Conservation (phyloP, 2,113 vertebrate genomes). For the Oriolus oriolus region DNA sequence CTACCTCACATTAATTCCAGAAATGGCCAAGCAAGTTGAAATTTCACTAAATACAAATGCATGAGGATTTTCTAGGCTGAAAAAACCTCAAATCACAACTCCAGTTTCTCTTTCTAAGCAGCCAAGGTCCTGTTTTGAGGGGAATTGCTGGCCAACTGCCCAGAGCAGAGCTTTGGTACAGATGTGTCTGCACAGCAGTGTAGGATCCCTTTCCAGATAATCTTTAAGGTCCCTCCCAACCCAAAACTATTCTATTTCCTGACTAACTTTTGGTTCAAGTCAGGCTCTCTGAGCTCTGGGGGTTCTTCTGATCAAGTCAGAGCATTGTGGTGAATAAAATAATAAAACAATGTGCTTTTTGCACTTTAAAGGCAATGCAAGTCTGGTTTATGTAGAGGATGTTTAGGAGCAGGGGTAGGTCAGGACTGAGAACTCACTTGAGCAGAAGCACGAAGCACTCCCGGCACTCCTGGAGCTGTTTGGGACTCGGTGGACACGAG, state of each 20-base stretch:
- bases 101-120: not conserved
- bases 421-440: constrained; percentile 67
- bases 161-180: not conserved
- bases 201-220: not conserved
- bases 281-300: not conserved
- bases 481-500: constrained; percentile 80
- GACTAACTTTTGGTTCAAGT: not conserved
- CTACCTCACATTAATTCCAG: not conserved
- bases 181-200: not conserved
- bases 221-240: not conserved
- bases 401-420: accelerated
- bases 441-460: constrained; percentile 85
- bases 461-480: constrained; percentile 80
- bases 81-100: not conserved
- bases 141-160: not conserved
- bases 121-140: not conserved
- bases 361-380: not conserved
- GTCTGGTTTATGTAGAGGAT: not conserved
- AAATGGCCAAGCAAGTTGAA: not conserved
- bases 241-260: not conserved
- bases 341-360: not conserved
- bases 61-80: not conserved
- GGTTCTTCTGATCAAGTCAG: not conserved
- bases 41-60: not conserved
- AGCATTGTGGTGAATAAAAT: not conserved